These are phyloP conservation scores for Scaptomyza hsui DNA, from an alignment of 1,140 invertebrate genomes.

Conservation along the genomic window DNA sequence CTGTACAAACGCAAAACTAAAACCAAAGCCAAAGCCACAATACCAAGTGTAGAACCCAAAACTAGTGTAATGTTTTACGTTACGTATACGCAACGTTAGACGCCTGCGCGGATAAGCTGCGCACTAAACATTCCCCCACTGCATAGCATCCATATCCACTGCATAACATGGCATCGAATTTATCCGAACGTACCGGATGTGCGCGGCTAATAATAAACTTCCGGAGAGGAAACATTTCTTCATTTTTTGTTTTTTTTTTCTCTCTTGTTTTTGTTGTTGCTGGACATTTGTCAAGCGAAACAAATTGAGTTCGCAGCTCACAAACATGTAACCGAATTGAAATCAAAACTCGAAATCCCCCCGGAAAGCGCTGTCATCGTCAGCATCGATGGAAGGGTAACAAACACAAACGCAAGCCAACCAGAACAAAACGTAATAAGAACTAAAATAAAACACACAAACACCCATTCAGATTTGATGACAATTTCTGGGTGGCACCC, in stretches of 20 bases:
- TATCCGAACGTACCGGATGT: constrained; percentile 69
- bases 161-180: constrained; percentile 43
- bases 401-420: neutral
- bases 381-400: constrained; percentile 27
- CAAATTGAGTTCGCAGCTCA: constrained; percentile 73
- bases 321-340: constrained; percentile 51
- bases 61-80: constrained; percentile 27
- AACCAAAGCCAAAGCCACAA: constrained; percentile 20
- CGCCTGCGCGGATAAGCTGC: constrained; percentile 75
- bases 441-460: constrained; percentile 24
- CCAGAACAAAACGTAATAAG: neutral
- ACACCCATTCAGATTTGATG: constrained; percentile 49
- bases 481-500: constrained; percentile 35
- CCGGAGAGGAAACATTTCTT: constrained; percentile 76
- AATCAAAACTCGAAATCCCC: constrained; percentile 55
- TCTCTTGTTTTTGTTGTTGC: constrained; percentile 50
- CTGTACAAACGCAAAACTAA: constrained; percentile 26
- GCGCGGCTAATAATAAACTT: constrained; percentile 81
- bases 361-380: constrained; percentile 42
- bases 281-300: constrained; percentile 75
- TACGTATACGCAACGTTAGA: constrained; percentile 71
- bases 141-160: constrained; percentile 6
- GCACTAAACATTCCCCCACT: constrained; percentile 14
- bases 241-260: constrained; percentile 20
- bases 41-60: constrained; percentile 1